Base-by-base conservation (phyloP, 2,113 vertebrate species). In the Todiramphus chloris region DNA sequence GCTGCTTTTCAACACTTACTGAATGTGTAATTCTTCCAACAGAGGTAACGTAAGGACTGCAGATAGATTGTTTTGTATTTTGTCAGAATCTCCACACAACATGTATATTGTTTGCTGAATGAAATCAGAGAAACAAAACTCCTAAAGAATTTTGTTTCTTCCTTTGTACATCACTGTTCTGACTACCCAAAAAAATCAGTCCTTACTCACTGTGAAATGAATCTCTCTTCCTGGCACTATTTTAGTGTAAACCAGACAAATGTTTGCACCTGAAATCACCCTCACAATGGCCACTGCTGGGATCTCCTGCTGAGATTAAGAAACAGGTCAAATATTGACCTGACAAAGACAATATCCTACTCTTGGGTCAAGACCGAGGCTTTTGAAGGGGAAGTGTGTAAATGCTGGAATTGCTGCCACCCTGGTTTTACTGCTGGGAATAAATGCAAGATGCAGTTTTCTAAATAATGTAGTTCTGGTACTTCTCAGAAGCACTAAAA, bases 21-120 rank as follows among this genome's bases (percentile, higher is more conserved):
- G 89, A 94, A 94, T 37, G 41, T 51, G 60, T 59, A 94, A 79
- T 82, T 97, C 77, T 78, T 88, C 86, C 77, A 88, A 60, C 16
- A 94, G 79, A 59, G 73, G 73, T 81, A 82, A 87, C 10, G 56
- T 63, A 67, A 62, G 44, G 50, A 84, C 68, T 76, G 44, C 43
- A 68, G 72, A 62, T 27, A 41, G 62, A 80, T 53, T 82, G 50
- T 8, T 33, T 68, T 66, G 37, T 27, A 6, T 77, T 93, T 96
- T 83, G 72, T 74, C 24, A 12, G 11, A 25, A 44, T 72, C 37
- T 75, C 24, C 10, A 4, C 28, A 25, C 37, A 89, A 37, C 16
- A 30, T 5, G 4, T 33, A 5, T 46, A 4, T 37, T 73, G 13
- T 73, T 72, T 87, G 39, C 15, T 31, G 62, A 84, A 78, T 25